phyloP scores from a whole-genome alignment of 2,113 vertebrate genomes.

The Coryphaenoides rupestris region DNA sequence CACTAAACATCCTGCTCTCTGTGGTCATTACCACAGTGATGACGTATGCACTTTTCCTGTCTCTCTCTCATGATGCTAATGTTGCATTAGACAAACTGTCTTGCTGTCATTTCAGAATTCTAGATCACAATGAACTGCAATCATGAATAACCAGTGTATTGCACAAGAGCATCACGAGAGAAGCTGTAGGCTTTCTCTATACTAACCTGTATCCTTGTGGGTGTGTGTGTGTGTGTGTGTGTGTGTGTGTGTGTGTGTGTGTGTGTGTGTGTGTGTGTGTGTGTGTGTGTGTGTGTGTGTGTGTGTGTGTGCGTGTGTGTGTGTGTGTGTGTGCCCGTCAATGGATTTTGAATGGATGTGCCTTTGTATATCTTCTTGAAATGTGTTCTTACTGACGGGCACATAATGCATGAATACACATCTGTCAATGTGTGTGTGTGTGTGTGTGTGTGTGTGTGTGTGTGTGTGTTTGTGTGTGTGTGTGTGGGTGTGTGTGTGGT shows the following conservation, averaged over 20 bases:
- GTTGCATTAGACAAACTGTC: background rate
- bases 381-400: no score
- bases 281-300: no score
- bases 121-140: background rate
- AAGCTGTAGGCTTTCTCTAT: conserved; percentile 12
- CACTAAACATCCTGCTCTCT: background rate
- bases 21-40: background rate
- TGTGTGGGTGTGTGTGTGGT: conserved; percentile 24
- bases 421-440: no score
- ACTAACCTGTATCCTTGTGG: conserved; percentile 41
- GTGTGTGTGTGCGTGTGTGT: no score
- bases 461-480: conserved; percentile 7
- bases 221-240: no score
- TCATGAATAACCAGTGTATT: background rate
- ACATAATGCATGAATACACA: no score
- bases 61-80: conserved; percentile 27
- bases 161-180: conserved; percentile 22
- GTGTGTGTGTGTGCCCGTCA: no score
- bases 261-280: no score
- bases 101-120: background rate
- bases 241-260: no score
- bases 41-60: background rate
- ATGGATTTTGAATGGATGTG: conserved; percentile 25
- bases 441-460: conserved; percentile 11
- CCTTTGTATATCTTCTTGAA: no score